phyloP scores from a whole-genome alignment of 2,797 vertebrate genomes.

The Apogon hyalosoma region DNA sequence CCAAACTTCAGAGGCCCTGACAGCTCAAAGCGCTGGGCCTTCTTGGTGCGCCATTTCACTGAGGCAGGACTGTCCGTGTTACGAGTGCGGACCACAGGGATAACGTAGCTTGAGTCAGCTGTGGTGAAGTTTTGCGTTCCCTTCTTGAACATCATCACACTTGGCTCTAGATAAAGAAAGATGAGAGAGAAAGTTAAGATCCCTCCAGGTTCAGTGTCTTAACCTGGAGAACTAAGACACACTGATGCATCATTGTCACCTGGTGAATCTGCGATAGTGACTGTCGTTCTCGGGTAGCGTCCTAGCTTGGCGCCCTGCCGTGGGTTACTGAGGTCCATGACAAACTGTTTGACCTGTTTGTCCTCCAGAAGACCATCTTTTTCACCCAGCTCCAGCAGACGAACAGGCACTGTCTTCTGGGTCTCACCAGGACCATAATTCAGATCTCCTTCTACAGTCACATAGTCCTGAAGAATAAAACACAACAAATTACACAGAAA shows the following conservation, averaged over 20 bases:
- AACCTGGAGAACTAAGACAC: conserved; percentile 48
- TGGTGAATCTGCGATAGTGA: conserved; percentile 89
- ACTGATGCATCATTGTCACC: conserved; percentile 74
- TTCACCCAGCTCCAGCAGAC: conserved; percentile 89
- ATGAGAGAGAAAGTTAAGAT: conserved; percentile 6
- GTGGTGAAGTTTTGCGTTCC: conserved; percentile 75
- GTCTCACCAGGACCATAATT: conserved; percentile 89
- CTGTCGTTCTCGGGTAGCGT: conserved; percentile 88
- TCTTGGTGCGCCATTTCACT: conserved; percentile 83
- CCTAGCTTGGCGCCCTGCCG: conserved; percentile 92
- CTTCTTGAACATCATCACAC: conserved; percentile 83
- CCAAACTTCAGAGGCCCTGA: conserved; percentile 76
- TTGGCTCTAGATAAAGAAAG: conserved; percentile 72
- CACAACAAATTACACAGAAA: background rate
- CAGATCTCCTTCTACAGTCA: conserved; percentile 90
- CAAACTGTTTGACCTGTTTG: conserved; percentile 90
- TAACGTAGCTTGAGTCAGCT: conserved; percentile 72
- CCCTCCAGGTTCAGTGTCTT: conserved; percentile 2
- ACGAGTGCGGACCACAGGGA: conserved; percentile 82
- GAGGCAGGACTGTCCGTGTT: conserved; percentile 71
- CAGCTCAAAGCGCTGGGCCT: conserved; percentile 75
- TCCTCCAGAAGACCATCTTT: conserved; percentile 89
- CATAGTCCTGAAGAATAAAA: conserved; percentile 87
- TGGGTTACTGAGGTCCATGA: conserved; percentile 92
- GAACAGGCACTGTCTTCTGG: conserved; percentile 89